Conservation (phyloP, 2,888 invertebrate genomes). For the Myopa testacea region DNA sequence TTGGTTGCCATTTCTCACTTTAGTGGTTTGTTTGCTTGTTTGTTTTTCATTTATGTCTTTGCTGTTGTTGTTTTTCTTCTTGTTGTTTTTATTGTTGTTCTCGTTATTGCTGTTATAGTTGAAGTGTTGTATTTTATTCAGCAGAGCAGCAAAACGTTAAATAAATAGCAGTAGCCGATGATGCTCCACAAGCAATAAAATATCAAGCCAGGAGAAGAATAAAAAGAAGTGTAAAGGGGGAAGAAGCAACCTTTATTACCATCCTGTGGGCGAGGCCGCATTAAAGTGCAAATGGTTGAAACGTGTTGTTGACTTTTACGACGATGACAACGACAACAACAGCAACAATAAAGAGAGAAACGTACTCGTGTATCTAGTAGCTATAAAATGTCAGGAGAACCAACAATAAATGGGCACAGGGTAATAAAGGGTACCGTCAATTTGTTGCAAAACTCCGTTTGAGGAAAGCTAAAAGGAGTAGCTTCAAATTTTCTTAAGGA, state of each 20-base stretch:
- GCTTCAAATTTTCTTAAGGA: no score
- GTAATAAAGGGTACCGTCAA: no score
- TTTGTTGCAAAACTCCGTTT: no score
- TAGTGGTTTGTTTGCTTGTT: neutral
- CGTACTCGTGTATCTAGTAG: constrained; percentile 12
- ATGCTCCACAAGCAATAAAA: neutral
- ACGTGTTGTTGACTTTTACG: constrained; percentile 46
- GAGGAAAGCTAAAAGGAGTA: no score
- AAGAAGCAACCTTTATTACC: no score
- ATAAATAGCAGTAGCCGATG: constrained; percentile 19
- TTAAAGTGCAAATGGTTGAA: constrained; percentile 45
- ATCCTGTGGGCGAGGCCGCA: neutral
- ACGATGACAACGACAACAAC: constrained; percentile 19
- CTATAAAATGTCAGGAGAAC: constrained; percentile 30
- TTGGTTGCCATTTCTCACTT: no score
- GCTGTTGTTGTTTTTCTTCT: no score
- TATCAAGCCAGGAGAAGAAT: neutral
- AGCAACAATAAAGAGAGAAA: neutral
- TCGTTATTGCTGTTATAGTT: neutral
- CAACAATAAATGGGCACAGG: neutral
- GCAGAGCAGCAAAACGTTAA: neutral
- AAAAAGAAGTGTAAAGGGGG: no score
- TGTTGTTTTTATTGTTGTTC: neutral
- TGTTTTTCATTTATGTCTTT: neutral
- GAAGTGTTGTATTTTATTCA: neutral